These are phyloP conservation scores for Drosophila leonis DNA, from an alignment of 2,888 invertebrate genomes.

Conservation along the genomic window DNA sequence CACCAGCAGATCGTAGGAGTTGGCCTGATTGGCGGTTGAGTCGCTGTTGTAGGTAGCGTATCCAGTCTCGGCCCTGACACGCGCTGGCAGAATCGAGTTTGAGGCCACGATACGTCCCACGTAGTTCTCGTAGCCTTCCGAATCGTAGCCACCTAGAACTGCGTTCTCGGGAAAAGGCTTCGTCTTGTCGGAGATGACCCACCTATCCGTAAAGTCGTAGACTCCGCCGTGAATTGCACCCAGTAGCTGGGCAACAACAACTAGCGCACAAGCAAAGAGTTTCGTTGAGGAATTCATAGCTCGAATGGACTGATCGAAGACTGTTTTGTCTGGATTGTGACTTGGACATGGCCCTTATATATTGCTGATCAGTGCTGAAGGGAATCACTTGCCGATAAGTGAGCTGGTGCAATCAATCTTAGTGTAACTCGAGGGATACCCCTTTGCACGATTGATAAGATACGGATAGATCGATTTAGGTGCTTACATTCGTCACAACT, in stretches of 20 bases:
- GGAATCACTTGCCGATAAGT: slow-evolving; percentile 2
- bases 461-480: background rate
- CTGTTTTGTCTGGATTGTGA: background rate
- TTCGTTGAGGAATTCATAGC: slow-evolving; percentile 42
- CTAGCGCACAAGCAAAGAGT: slow-evolving; percentile 12
- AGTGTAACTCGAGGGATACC: background rate
- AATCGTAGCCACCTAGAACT: slow-evolving; percentile 51
- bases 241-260: slow-evolving; percentile 46
- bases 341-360: slow-evolving; percentile 1
- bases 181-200: slow-evolving; percentile 30
- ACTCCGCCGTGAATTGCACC: slow-evolving; percentile 34
- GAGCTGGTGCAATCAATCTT: background rate
- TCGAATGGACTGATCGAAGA: slow-evolving; percentile 5
- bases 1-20: slow-evolving; percentile 38
- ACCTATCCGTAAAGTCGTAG: slow-evolving; percentile 41
- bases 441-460: slow-evolving; percentile 25
- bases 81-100: slow-evolving; percentile 45
- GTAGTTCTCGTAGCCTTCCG: slow-evolving; percentile 52
- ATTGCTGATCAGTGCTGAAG: background rate
- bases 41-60: slow-evolving; percentile 37
- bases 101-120: slow-evolving; percentile 43
- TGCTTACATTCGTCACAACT: background rate
- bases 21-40: background rate
- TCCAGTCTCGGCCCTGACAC: slow-evolving; percentile 47
- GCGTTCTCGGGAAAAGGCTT: slow-evolving; percentile 37